Evolutionary conservation across 2,888 invertebrate genomes (phyloP).

Genomic region (Orchesellides sinensis): DNA sequence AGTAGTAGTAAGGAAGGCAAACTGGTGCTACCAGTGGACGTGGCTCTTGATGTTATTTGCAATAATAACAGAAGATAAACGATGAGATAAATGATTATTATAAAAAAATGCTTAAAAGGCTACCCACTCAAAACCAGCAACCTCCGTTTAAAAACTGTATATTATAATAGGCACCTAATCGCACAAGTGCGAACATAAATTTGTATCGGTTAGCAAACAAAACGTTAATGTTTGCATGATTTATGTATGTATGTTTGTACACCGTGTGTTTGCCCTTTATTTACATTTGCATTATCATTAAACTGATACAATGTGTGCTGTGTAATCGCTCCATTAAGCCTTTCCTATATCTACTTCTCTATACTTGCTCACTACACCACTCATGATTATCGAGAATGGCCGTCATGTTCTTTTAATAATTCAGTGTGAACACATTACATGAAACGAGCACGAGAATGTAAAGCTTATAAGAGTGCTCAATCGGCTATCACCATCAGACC

Average conservation of each 20-base stretch:
- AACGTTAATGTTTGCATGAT: conserved; percentile 41
- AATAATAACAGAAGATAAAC: conserved; percentile 31
- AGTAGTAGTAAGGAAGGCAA: no score
- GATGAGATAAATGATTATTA: conserved; percentile 13
- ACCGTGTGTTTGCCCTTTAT: conserved; percentile 38
- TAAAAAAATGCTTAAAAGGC: conserved; percentile 42
- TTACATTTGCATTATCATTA: conserved; percentile 38
- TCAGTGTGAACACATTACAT: no score
- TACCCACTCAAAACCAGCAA: conserved; percentile 28
- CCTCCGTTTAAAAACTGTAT: conserved; percentile 15
- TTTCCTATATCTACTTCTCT: conserved; percentile 7
- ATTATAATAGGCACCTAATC: neutral
- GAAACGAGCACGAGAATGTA: no score
- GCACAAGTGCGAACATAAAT: neutral
- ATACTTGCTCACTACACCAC: conserved; percentile 17
- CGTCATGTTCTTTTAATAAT: conserved; percentile 19
- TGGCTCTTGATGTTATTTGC: conserved; percentile 33
- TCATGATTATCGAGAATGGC: neutral
- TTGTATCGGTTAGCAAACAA: conserved; percentile 59
- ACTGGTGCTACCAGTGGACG: conserved; percentile 51
- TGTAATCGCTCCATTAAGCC: conserved; percentile 55
- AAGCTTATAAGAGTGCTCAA: no score
- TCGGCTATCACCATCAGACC: neutral
- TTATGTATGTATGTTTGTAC: conserved; percentile 38
- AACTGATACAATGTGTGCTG: conserved; percentile 21